Evolutionary conservation across 2,797 vertebrate species (phyloP).

Genomic region (Periophthalmus magnuspinnatus): DNA sequence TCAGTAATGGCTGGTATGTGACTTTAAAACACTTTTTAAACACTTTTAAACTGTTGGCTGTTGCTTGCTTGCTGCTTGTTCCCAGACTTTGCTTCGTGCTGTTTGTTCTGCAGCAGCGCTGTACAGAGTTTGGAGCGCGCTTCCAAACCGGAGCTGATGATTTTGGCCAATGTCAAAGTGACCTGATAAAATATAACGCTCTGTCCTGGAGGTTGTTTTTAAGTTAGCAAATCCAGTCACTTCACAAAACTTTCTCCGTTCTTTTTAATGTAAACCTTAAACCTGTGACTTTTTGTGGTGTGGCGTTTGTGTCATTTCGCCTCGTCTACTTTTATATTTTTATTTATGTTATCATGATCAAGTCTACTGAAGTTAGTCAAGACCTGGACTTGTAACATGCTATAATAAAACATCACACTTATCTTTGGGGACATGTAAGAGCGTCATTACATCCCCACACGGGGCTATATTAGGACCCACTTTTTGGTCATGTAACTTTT

Average conservation of each 20-base stretch:
- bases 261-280: too few relatives aligned
- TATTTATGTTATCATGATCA: too few relatives aligned
- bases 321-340: too few relatives aligned
- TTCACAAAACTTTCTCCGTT: not conserved
- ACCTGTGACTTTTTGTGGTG: too few relatives aligned
- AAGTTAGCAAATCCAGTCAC: not conserved
- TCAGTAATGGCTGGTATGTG: conserved; percentile 78
- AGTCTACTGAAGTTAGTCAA: too few relatives aligned
- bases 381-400: too few relatives aligned
- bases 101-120: not conserved
- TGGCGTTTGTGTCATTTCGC: too few relatives aligned
- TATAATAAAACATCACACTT: not conserved
- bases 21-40: conserved; percentile 12
- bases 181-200: not conserved
- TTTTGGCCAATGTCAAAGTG: not conserved
- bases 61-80: too few relatives aligned
- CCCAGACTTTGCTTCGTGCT: not conserved
- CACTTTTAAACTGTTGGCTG: not conserved
- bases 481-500: conserved; percentile 5
- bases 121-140: not conserved
- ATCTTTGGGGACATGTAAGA: not conserved
- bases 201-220: not conserved
- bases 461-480: not conserved
- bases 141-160: not conserved
- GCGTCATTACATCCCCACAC: not conserved